Percentiles rank a stretch among this genome's conserved stretches.
phyloP scores from a whole-genome alignment of 2,113 vertebrate species.

The Barnardius zonarius region DNA sequence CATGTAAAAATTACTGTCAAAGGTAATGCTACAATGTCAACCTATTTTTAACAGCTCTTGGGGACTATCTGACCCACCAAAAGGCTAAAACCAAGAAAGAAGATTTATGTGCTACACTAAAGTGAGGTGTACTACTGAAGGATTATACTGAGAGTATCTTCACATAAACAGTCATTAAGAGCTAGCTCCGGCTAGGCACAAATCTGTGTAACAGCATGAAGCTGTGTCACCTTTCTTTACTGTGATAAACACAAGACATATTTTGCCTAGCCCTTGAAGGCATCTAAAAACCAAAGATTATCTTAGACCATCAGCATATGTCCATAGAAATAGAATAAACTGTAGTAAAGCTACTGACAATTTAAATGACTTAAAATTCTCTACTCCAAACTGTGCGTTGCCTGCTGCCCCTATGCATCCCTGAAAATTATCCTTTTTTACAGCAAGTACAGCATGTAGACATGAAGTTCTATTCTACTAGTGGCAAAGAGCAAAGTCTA shows the following conservation, averaged over 20 bases:
- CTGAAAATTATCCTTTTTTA: background rate
- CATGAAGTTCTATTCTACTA: background rate
- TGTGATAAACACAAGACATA: background rate
- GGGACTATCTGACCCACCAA: background rate
- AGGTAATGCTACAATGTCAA: background rate
- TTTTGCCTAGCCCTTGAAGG: background rate
- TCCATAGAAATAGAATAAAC: background rate
- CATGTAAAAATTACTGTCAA: background rate
- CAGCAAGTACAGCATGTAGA: background rate
- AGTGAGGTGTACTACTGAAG: background rate
- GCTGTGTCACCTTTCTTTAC: background rate
- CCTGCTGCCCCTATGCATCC: accelerated
- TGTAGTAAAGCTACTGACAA: background rate
- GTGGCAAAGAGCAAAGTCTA: background rate
- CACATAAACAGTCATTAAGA: background rate
- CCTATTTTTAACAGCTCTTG: background rate
- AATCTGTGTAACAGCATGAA: background rate
- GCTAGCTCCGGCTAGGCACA: background rate
- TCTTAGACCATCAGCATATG: background rate
- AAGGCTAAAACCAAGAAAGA: background rate
- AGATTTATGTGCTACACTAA: background rate
- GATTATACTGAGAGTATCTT: background rate
- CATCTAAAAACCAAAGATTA: background rate
- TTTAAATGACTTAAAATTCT: background rate
- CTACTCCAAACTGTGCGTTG: background rate